A percentile compares a stretch with the other conserved stretches of the same genome.
Evolutionary conservation across 2,888 invertebrate species (phyloP).

Genomic region (Xanthia icteritia): DNA sequence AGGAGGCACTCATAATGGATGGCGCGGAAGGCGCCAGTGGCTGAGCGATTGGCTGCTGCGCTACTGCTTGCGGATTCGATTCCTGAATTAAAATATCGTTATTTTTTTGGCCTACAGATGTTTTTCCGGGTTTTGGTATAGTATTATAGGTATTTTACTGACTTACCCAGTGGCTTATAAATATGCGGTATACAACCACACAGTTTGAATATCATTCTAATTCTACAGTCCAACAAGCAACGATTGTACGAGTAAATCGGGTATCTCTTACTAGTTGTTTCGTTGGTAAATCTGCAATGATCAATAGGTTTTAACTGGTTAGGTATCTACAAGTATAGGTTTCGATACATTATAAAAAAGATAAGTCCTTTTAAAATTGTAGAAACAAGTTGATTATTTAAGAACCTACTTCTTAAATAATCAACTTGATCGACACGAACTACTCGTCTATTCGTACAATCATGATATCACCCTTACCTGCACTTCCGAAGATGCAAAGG

Average conservation of each 20-base stretch:
- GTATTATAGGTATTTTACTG: background rate
- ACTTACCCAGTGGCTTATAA: slow-evolving; percentile 91
- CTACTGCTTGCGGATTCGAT: background rate
- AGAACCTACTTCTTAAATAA: background rate
- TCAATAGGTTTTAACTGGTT: background rate
- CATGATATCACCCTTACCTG: slow-evolving; percentile 72
- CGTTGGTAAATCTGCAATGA: slow-evolving; percentile 79
- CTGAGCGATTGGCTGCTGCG: background rate
- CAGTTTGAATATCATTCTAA: slow-evolving; percentile 89
- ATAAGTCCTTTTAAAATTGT: background rate
- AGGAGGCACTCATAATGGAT: background rate
- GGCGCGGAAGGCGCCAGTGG: background rate
- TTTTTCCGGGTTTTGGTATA: background rate
- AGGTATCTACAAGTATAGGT: background rate
- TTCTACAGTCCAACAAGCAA: slow-evolving; percentile 93
- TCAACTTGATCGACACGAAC: slow-evolving; percentile 2
- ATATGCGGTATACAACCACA: slow-evolving; percentile 94
- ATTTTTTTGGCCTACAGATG: background rate
- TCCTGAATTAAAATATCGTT: background rate
- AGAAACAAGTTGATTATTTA: background rate
- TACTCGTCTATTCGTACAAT: slow-evolving; percentile 10
- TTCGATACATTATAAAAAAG: background rate
- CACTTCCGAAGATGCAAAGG: slow-evolving; percentile 81
- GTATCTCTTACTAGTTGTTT: slow-evolving; percentile 83
- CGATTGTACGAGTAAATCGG: slow-evolving; percentile 93